A percentile compares a stretch with the other conserved stretches of the same genome.
phyloP scores from a whole-genome alignment of 2,797 vertebrate genomes.

The Danio jaintianensis region DNA sequence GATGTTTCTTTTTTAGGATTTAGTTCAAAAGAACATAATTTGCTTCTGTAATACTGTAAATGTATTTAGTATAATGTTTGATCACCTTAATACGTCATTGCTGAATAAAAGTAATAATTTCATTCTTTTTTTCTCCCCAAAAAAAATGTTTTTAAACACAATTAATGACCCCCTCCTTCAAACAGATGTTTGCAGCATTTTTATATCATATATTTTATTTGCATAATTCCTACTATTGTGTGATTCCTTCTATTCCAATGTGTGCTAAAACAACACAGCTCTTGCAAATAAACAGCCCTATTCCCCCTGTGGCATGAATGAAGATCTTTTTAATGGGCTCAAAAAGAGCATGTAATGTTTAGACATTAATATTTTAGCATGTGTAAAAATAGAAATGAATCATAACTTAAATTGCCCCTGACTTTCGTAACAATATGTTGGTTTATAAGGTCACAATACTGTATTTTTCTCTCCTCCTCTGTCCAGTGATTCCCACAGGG shows the following conservation, averaged over 20 bases:
- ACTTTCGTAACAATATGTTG: conserved; percentile 7
- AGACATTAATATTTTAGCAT: neutral
- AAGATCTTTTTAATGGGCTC: conserved; percentile 1
- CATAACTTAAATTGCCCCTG: neutral
- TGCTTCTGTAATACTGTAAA: neutral
- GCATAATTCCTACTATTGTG: neutral
- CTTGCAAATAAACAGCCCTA: neutral
- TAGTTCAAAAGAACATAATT: neutral
- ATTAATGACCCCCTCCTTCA: too few species aligned
- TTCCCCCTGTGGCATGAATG: conserved; percentile 23
- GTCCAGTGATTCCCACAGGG: conserved; percentile 89
- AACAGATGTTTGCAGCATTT: too few species aligned
- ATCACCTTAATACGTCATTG: neutral
- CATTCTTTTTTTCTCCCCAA: too few species aligned
- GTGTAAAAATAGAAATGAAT: conserved; percentile 3
- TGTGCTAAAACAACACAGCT: conserved; percentile 6
- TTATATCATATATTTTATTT: too few species aligned
- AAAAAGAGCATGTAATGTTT: neutral
- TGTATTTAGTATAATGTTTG: neutral
- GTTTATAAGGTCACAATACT: neutral
- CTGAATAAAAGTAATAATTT: neutral
- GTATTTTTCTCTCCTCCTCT: conserved; percentile 1
- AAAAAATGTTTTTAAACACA: too few species aligned
- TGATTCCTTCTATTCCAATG: neutral
- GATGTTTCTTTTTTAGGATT: neutral